A percentile compares a stretch with the other conserved stretches of the same genome.
These are phyloP conservation scores for Anoura caudifer DNA, from an alignment of 2,113 vertebrate genomes.

Conservation along the genomic window DNA sequence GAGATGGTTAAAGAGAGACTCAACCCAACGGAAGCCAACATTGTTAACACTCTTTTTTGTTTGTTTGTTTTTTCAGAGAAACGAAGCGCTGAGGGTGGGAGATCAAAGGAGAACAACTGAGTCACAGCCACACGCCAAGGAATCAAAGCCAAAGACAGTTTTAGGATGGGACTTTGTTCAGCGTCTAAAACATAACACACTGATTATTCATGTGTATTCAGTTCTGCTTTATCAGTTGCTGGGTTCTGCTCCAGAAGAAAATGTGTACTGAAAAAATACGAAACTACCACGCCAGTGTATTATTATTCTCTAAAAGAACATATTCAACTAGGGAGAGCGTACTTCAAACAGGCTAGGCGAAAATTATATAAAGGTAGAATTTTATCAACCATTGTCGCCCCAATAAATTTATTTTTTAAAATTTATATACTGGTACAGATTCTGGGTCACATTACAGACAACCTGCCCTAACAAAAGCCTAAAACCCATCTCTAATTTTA, in stretches of 20 bases:
- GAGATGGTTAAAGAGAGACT: not conserved
- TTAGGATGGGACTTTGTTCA: not conserved
- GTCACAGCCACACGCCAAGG: constrained; percentile 36
- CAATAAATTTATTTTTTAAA: not conserved
- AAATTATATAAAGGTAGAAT: not conserved
- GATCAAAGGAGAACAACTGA: constrained; percentile 48
- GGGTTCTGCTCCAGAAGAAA: constrained; percentile 41
- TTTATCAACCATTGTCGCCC: not conserved
- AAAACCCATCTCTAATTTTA: not conserved
- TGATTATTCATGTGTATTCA: constrained; percentile 40
- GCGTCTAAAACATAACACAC: constrained; percentile 40
- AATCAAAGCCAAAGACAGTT: not conserved
- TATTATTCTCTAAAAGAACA: not conserved
- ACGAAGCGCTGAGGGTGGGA: not conserved
- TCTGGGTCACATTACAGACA: not conserved
- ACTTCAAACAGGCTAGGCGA: not conserved
- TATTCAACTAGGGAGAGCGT: not conserved
- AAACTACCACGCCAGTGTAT: not conserved
- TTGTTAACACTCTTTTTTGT: not conserved
- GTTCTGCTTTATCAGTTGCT: constrained; percentile 15
- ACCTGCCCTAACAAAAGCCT: not conserved
- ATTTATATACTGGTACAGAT: not conserved
- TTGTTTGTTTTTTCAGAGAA: constrained; percentile 14
- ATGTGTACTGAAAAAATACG: not conserved
- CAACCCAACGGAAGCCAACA: not conserved